Base-by-base conservation (phyloP, 2,888 invertebrate species). In the Prenolepis imparis region DNA sequence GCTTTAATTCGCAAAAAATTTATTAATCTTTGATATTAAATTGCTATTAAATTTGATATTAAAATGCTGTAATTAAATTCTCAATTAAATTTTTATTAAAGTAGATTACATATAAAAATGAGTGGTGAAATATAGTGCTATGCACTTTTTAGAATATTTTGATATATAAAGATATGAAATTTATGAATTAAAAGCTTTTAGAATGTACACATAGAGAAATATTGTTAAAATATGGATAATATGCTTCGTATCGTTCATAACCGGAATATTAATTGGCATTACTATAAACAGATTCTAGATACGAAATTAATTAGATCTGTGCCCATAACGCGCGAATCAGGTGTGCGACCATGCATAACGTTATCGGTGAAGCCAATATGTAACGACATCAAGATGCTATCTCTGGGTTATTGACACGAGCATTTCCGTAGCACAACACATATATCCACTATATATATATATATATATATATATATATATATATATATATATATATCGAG, bases 311-410 rank as follows among this genome's bases (percentile, higher is more conserved):
- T 75, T 81, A 64, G 39, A 66, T 82, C 44, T 15, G 32, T 55
- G 44, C 32, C 12, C 24, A 32, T 12, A 28, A 63, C 15, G 77
- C 55, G 55, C 28, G 61, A 55, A 64, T 39, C 55, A 63, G n/a
- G 55, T 78, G 63, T 39, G 48, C 68, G 52, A 36, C 36, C 39
- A 78, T 77, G 73, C 73, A 32, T 44, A 63, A 24, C 70, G 44
- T 48, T 86, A 88, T 90, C 88, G 83, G 87, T 90, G 86, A 87
- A 83, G 72, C 83, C 84, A 77, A 85, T 88, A 66, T 82, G 66
- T 63, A 84, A 85, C 73, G 87, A 87, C 70, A 82, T 67, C 73
- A 78, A 67, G 86, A 89, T 90, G 82, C 84, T 89, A 87, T 90
- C 83, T 88, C 83, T 87, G 64, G 84, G 83, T 87, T 87, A 84